Evolutionary conservation across 1,140 invertebrate species (phyloP).

Genomic region (Macrotrachela quadricornifera): DNA sequence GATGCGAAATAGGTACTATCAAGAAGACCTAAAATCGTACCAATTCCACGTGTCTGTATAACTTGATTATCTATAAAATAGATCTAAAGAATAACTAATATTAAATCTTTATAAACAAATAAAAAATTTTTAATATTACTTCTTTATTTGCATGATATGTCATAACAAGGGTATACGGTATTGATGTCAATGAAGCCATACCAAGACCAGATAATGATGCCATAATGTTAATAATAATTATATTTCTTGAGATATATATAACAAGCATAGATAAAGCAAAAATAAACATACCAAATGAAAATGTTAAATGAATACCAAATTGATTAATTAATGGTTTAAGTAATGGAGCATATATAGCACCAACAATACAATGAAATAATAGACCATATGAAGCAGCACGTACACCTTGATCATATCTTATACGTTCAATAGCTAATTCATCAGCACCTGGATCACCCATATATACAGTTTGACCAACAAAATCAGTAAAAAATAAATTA

Average conservation of each 20-base stretch:
- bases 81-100: constrained; percentile 13
- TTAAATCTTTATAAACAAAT: no score
- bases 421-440: constrained; percentile 16
- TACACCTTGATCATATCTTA: constrained; percentile 32
- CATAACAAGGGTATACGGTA: constrained; percentile 32
- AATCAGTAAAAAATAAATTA: constrained; percentile 35
- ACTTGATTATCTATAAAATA: constrained; percentile 17
- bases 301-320: constrained; percentile 24
- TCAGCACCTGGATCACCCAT: constrained; percentile 29
- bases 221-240: constrained; percentile 26
- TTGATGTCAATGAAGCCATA: constrained; percentile 31
- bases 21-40: constrained; percentile 29
- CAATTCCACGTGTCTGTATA: constrained; percentile 22
- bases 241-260: constrained; percentile 24
- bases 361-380: constrained; percentile 31
- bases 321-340: constrained; percentile 24
- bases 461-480: constrained; percentile 34
- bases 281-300: constrained; percentile 25
- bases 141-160: constrained; percentile 30
- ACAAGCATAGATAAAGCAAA: constrained; percentile 29
- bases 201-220: constrained; percentile 33
- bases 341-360: constrained; percentile 27
- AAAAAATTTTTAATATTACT: constrained; percentile 13
- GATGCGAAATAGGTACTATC: constrained; percentile 33
- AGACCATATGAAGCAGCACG: constrained; percentile 34